Conservation (phyloP, 2,888 invertebrate genomes). For the Drosophila phalerata region DNA sequence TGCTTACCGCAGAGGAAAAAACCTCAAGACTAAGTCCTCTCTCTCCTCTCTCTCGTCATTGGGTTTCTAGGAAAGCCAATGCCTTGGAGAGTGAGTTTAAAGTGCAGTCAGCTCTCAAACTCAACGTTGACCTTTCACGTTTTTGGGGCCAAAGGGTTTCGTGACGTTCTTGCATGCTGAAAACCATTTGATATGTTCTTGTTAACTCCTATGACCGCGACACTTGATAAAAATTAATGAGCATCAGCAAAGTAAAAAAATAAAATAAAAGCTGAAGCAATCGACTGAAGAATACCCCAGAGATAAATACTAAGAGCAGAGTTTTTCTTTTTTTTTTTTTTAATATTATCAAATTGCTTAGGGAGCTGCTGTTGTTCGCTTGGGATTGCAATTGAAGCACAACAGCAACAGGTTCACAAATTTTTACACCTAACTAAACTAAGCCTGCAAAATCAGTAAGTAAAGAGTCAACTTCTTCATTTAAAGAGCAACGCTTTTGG, state of each 20-base stretch:
- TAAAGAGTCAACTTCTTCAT: slow-evolving; percentile 23
- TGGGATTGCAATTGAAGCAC: slow-evolving; percentile 21
- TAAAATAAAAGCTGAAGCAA: slow-evolving; percentile 14
- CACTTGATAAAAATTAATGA: slow-evolving; percentile 75
- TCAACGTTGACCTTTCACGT: slow-evolving; percentile 56
- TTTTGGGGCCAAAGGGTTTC: slow-evolving; percentile 11
- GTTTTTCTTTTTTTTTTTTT: neutral
- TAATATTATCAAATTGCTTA: slow-evolving; percentile 37
- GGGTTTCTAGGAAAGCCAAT: slow-evolving; percentile 8
- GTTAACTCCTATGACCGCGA: slow-evolving; percentile 36
- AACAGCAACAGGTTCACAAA: slow-evolving; percentile 41
- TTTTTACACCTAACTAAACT: slow-evolving; percentile 28
- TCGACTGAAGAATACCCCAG: slow-evolving; percentile 25
- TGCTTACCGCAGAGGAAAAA: slow-evolving; percentile 37
- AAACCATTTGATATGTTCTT: slow-evolving; percentile 70
- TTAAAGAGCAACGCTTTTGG: slow-evolving; percentile 32
- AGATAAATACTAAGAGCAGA: slow-evolving; percentile 12
- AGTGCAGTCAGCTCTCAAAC: slow-evolving; percentile 42
- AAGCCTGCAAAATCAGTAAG: slow-evolving; percentile 17
- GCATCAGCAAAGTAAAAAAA: slow-evolving; percentile 27
- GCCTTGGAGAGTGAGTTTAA: slow-evolving; percentile 28
- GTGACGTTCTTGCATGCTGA: slow-evolving; percentile 30
- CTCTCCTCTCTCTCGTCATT: neutral
- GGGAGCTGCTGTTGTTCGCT: slow-evolving; percentile 27
- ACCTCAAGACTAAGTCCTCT: slow-evolving; percentile 11